Evolutionary conservation across 1,140 invertebrate species (phyloP), one percentile per base, ranked within the genome.

Genomic region (Xylocopa sonorina): DNA sequence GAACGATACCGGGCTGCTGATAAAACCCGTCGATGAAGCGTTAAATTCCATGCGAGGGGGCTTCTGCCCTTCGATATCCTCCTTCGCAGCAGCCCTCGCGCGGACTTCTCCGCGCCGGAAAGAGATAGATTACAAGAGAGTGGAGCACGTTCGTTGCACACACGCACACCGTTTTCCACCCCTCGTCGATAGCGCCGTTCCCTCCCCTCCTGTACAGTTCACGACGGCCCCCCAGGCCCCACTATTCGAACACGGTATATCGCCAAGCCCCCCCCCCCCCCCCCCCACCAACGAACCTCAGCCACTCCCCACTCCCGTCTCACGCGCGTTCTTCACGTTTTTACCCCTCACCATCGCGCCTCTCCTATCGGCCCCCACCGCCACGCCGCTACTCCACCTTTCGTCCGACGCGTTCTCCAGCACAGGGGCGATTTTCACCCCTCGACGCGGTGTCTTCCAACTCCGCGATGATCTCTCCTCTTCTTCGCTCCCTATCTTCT

Each of bases 1-100:
- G n/a, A n/a, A n/a, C n/a, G 29, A 57, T n/a, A 58, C 32, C 43
- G 7, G 27, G 27, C 34, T 66, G 75, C 55, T 68, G 75, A 71
- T 71, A 78, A 71, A 78, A 71, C 66, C 67, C 48, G 55, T 55
- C 75, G 75, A 78, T 78, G 75, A 78, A 78, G 75, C 75, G 75
- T 78, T 71, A 78, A 78, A 78, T 71, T 78, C 67, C 75, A 71
- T 51, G 41, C 66, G 67, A 71, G 32, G 75, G 34, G 64, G 43
- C 24, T 58, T 46, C 74, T 50, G 21, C 53, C 64, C 75, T 71
- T 71, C 63, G 66, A n/a, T 51, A 50, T 78, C 67, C 55, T 50
- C 66, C 43, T 71, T 77, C 53, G 58, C 24, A 10, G 29, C 55
- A 27, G 43, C 64, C 64, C 63, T 75, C 60, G 51, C 69, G 41